Evolutionary conservation across 2,113 vertebrate species (phyloP).

Genomic region (Pelmatolapia mariae): DNA sequence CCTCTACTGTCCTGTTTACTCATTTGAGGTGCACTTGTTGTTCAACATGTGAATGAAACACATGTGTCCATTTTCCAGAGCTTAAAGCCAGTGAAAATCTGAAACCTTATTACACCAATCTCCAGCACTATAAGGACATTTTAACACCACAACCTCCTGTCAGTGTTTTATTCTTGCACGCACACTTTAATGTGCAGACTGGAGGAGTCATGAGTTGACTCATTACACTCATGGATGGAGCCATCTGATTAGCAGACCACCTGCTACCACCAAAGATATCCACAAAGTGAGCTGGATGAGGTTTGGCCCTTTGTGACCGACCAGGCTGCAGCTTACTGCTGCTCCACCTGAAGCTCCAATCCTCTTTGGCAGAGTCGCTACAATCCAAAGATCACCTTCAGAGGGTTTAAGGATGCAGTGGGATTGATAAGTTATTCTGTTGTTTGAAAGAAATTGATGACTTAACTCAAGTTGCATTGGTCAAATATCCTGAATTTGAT

Average conservation of each 20-base stretch:
- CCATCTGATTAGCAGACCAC: neutral
- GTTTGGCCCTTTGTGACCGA: neutral
- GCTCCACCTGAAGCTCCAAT: constrained; percentile 27
- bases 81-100: rapidly evolving
- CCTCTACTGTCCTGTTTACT: neutral
- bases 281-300: neutral
- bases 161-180: neutral
- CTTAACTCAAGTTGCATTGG: neutral
- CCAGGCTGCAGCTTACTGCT: constrained; percentile 1
- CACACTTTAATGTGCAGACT: neutral
- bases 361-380: constrained; percentile 29
- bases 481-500: neutral
- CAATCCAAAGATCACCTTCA: constrained; percentile 47
- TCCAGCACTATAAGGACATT: neutral
- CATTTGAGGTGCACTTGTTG: neutral
- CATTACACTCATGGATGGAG: rapidly evolving
- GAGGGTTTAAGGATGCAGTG: constrained; percentile 5
- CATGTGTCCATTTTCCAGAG: rapidly evolving
- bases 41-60: neutral
- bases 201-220: neutral
- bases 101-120: neutral
- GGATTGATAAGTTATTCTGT: neutral
- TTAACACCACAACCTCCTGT: neutral
- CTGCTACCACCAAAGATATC: neutral
- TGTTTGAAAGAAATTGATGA: neutral